Evolutionary conservation across 2,888 invertebrate genomes (phyloP), one percentile per base, ranked within the genome.

Genomic region (Cylloceria caligata): DNA sequence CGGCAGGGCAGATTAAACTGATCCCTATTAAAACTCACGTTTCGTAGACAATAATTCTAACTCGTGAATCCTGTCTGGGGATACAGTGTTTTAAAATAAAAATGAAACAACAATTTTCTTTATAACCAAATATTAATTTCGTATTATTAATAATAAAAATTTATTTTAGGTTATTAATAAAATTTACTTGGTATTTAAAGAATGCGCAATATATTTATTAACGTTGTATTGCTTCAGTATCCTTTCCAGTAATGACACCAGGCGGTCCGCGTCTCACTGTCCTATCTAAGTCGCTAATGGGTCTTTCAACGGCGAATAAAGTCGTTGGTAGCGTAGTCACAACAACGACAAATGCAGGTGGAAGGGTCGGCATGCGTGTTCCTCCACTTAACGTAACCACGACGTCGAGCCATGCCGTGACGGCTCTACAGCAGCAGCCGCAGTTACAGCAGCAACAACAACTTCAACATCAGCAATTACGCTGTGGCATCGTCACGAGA

Each of bases 211-310:
- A 49, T 49, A n/a, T 13, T 13, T 57, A n/a, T 16, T 39, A 62
- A 69, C 62, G 13, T 7, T 80, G 80, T 83, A 75, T 47, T 75
- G 21, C 81, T 84, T 55, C 79, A 89, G 90, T 91, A 74, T 90
- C 91, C 45, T 88, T 93, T 90, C 90, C 91, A 86, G 93, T 94
- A 36, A 92, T 94, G 89, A 94, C 94, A 9, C 90, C 93, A 1
- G 93, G 93, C 89, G 95, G 95, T 6, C 95, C 95, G 85, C 94
- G 95, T 73, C 89, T 95, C 60, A 95, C 95, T 7, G 94, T 95
- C 71, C 86, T 95, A 36, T 93, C 94, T 0, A 94, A 94, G 88
- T 93, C 94, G 62, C 89, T 94, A 13, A 92, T 94, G 85, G 92
- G 93, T 16, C 89, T 93, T 6, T 90, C 93, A 19, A 86, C 89